Conservation (phyloP, 2,797 vertebrate genomes). For the Sebastiscus tertius region DNA sequence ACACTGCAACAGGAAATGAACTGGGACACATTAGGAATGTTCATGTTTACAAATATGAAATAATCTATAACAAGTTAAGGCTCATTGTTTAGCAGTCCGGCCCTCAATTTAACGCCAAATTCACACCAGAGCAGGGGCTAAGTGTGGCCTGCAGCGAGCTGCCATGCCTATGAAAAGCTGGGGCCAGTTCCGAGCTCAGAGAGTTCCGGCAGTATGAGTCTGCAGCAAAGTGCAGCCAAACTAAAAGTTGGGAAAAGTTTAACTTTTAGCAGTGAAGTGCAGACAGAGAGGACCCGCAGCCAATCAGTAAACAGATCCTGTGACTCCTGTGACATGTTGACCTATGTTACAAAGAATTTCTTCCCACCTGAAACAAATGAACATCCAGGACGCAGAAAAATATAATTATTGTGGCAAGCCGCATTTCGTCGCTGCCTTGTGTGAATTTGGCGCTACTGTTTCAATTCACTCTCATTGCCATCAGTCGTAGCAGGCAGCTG, state of each 20-base stretch:
- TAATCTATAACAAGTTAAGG: not conserved
- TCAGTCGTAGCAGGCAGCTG: not conserved
- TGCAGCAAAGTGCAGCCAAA: no score
- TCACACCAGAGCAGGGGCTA: not conserved
- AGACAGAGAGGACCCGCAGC: not conserved
- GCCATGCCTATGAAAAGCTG: no score
- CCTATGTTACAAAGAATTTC: not conserved
- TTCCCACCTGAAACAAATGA: not conserved
- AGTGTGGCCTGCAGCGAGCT: no score
- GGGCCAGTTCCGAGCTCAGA: no score
- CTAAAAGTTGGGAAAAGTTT: no score
- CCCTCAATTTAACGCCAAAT: not conserved
- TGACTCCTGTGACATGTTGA: not conserved
- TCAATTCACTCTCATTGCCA: not conserved
- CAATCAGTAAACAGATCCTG: not conserved
- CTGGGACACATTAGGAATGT: no score
- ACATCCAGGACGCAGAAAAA: not conserved
- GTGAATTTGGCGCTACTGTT: not conserved
- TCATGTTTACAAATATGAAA: not conserved
- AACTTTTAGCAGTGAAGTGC: no score
- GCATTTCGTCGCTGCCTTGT: no score
- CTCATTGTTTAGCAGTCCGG: not conserved
- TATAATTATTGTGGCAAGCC: not conserved
- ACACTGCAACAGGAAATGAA: not conserved
- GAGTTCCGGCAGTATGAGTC: no score